Percentiles rank a stretch among this genome's conserved stretches.
These are phyloP conservation scores for Strigamia crassipes DNA, from an alignment of 2,888 invertebrate genomes.

Conservation along the genomic window DNA sequence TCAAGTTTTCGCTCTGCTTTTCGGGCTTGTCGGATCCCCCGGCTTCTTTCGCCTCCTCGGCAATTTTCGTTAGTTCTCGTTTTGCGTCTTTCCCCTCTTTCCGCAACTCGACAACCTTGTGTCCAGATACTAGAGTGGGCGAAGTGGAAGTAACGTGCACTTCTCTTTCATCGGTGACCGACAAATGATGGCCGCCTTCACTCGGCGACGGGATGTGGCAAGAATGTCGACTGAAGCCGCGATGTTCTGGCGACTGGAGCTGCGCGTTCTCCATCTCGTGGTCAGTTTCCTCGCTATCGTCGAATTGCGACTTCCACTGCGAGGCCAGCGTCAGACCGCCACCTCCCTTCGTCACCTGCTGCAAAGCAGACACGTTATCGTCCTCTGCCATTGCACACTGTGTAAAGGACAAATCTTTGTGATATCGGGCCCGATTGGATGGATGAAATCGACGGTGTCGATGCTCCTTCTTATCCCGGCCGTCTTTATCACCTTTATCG, in stretches of 20 bases:
- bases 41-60: conserved; percentile 42
- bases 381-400: conserved; percentile 93
- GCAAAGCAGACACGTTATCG: conserved; percentile 84
- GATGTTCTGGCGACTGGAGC: conserved; percentile 66
- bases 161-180: conserved; percentile 43
- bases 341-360: conserved; percentile 87
- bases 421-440: conserved; percentile 50
- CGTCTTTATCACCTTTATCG: conserved; percentile 49
- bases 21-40: neutral
- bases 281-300: conserved; percentile 91
- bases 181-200: conserved; percentile 29
- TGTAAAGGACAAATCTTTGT: conserved; percentile 78
- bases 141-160: conserved; percentile 1
- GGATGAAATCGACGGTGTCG: conserved; percentile 52
- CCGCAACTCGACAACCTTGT: conserved; percentile 24
- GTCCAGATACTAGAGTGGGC: conserved; percentile 24
- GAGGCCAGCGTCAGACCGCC: conserved; percentile 84
- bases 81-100: conserved; percentile 43
- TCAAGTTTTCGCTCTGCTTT: neutral
- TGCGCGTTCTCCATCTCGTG: conserved; percentile 91
- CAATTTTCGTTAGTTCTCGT: conserved; percentile 46
- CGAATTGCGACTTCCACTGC: conserved; percentile 95
- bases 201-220: conserved; percentile 46
- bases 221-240: conserved; percentile 45
- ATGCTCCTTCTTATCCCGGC: conserved; percentile 51